phyloP scores from a whole-genome alignment of 2,797 vertebrate genomes.

The Hoplostethus mediterraneus region DNA sequence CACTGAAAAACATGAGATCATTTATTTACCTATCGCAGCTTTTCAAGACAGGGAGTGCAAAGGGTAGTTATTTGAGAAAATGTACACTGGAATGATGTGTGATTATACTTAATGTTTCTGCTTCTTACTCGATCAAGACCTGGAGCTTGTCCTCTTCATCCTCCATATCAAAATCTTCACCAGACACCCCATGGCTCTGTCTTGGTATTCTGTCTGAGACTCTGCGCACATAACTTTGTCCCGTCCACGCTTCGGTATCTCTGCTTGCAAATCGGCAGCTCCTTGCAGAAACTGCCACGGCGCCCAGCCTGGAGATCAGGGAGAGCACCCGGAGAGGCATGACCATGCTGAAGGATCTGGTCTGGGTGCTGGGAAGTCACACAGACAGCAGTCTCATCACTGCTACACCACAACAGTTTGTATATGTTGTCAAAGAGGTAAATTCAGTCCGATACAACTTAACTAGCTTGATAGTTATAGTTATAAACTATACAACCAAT shows the following conservation, averaged over 20 bases:
- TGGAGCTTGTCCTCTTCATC: constrained; percentile 76
- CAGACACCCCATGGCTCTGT: constrained; percentile 35
- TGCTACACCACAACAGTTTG: background rate
- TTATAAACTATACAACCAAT: background rate
- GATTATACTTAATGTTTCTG: background rate
- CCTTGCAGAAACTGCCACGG: background rate
- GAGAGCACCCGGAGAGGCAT: constrained; percentile 51
- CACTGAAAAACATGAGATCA: constrained; percentile 56
- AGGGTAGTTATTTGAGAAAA: background rate
- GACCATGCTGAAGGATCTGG: constrained; percentile 52
- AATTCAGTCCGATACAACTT: background rate
- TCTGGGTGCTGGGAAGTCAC: background rate
- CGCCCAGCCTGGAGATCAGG: constrained; percentile 52
- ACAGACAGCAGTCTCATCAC: background rate
- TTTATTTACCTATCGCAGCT: background rate
- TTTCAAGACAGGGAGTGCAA: background rate
- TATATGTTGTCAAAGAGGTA: background rate
- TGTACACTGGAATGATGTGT: background rate
- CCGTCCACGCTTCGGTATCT: constrained; percentile 17
- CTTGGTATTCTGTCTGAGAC: constrained; percentile 18
- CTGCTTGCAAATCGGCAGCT: constrained; percentile 65
- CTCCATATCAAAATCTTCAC: constrained; percentile 62
- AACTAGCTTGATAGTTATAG: background rate
- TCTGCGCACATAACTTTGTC: constrained; percentile 15
- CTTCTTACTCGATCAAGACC: constrained; percentile 73